Conservation (phyloP, 2,888 invertebrate species). For the Sarcophaga subvicina region DNA sequence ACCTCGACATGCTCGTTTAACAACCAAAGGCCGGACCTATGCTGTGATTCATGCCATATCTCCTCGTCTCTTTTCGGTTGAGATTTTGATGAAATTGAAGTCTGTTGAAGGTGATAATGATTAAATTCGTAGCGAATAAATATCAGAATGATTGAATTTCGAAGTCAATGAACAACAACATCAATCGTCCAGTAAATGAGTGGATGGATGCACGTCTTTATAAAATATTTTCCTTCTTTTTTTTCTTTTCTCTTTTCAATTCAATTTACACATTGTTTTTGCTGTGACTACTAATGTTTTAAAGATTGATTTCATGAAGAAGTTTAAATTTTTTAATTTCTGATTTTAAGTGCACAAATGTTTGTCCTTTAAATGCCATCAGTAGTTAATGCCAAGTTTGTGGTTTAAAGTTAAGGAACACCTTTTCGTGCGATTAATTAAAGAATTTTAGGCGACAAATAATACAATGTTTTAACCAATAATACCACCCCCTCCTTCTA, state of each 20-base stretch:
- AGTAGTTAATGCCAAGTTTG: slow-evolving; percentile 48
- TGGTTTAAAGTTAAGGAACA: slow-evolving; percentile 33
- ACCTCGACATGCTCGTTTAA: slow-evolving; percentile 17
- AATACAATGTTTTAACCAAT: slow-evolving; percentile 39
- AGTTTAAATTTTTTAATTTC: neutral
- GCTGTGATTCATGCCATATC: neutral
- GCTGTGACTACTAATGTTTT: slow-evolving; percentile 27
- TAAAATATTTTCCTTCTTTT: neutral
- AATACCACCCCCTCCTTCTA: slow-evolving; percentile 3
- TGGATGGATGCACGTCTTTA: slow-evolving; percentile 6
- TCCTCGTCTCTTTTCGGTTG: slow-evolving; percentile 3
- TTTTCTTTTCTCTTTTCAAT: neutral
- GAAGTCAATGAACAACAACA: slow-evolving; percentile 20
- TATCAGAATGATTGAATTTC: slow-evolving; percentile 60
- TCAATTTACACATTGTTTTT: slow-evolving; percentile 75
- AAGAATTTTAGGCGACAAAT: slow-evolving; percentile 28
- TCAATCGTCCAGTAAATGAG: neutral
- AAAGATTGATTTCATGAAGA: slow-evolving; percentile 20
- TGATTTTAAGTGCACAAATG: neutral
- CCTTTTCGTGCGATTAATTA: slow-evolving; percentile 52
- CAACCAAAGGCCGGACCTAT: neutral
- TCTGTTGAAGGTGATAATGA: slow-evolving; percentile 76
- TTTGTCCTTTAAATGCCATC: slow-evolving; percentile 38
- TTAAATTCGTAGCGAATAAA: slow-evolving; percentile 77
- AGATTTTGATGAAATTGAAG: slow-evolving; percentile 20